phyloP scores from a whole-genome alignment of 1,140 invertebrate species.

The Drosophila seguyi region DNA sequence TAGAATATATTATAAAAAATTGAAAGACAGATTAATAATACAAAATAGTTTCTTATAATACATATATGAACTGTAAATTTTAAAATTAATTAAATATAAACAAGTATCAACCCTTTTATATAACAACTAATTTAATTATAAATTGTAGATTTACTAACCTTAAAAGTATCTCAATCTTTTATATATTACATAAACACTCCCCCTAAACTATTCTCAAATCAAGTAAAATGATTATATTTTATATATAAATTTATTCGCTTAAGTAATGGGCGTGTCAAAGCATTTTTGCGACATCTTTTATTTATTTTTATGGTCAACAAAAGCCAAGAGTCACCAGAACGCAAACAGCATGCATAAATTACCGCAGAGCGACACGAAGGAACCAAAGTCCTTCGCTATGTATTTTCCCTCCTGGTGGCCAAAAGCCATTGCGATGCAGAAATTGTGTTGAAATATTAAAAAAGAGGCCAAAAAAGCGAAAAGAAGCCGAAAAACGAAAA shows the following conservation, averaged over 20 bases:
- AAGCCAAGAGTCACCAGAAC: conserved; percentile 71
- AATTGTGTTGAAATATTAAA: conserved; percentile 82
- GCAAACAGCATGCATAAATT: conserved; percentile 82
- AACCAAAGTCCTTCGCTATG: conserved; percentile 50
- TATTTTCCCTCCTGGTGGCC: conserved; percentile 13
- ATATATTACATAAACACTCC: not conserved
- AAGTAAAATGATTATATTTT: conserved; percentile 6
- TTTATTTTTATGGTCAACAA: conserved; percentile 75
- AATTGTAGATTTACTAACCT: not conserved
- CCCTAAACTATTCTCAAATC: not conserved
- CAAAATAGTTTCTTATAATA: not conserved
- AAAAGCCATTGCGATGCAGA: conserved; percentile 62
- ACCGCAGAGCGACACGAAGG: conserved; percentile 61
- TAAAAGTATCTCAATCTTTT: not conserved
- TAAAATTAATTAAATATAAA: not conserved
- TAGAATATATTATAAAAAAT: not conserved
- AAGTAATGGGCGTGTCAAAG: conserved; percentile 75
- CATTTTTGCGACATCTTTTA: conserved; percentile 75
- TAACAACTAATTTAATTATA: not conserved
- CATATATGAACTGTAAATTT: too few species aligned
- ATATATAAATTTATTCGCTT: conserved; percentile 5
- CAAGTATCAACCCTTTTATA: not conserved
- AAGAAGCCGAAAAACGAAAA: conserved; percentile 46
- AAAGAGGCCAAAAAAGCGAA: conserved; percentile 50
- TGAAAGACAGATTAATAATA: not conserved